Conservation (phyloP, 2,888 invertebrate species). For the Corythucha ciliata region DNA sequence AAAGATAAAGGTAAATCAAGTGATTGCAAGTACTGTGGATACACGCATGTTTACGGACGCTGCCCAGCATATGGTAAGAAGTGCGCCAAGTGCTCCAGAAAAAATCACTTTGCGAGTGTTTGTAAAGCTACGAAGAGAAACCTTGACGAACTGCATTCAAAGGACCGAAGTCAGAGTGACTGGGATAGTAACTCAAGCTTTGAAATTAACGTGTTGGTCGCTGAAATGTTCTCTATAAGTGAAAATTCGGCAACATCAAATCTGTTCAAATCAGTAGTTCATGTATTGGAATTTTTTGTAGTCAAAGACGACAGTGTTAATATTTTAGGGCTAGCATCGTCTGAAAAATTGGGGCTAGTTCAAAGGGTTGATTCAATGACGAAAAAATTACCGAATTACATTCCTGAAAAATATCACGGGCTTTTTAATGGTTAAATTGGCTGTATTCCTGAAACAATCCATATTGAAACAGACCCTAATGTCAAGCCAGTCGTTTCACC, state of each 20-base stretch:
- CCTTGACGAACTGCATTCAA: not conserved
- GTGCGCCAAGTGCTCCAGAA: not conserved
- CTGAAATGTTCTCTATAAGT: not conserved
- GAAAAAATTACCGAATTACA: not conserved
- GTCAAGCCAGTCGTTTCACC: slow-evolving; percentile 16
- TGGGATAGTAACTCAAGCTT: not conserved
- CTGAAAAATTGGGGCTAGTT: not conserved
- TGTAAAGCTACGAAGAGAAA: not conserved
- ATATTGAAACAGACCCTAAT: slow-evolving; percentile 7
- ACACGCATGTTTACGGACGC: not conserved
- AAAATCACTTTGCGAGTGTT: slow-evolving; percentile 4
- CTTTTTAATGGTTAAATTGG: slow-evolving; percentile 9
- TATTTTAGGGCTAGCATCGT: not conserved
- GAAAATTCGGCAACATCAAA: slow-evolving; percentile 13
- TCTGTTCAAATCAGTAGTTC: not conserved
- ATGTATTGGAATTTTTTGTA: slow-evolving; percentile 3
- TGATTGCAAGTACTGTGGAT: slow-evolving; percentile 10
- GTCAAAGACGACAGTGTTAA: not conserved
- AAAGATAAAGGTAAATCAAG: no score
- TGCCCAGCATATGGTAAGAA: slow-evolving; percentile 5
- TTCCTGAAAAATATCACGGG: not conserved
- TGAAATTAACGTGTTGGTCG: not conserved
- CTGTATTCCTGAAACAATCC: slow-evolving; percentile 1
- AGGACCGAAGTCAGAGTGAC: not conserved
- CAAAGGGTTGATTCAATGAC: not conserved